Evolutionary conservation across 2,888 invertebrate species (phyloP), one percentile per base, ranked within the genome.

Genomic region (Timema cristinae): DNA sequence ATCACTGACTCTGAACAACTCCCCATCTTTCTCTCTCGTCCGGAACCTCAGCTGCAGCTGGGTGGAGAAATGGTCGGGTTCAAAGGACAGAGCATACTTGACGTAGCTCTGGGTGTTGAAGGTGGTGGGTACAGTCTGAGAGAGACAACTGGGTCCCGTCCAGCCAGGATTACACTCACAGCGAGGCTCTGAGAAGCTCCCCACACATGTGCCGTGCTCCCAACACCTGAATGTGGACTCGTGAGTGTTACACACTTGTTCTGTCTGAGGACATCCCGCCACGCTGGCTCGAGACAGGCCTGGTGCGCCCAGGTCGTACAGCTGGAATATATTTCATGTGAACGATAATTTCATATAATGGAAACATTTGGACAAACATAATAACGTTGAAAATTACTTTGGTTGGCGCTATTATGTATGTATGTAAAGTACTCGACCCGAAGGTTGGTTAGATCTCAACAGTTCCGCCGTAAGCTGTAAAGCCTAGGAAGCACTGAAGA

Each of bases 111-210:
- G 81, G 10, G 81, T 79, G 74, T 83, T 81, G 76, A 86, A 84
- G 75, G 85, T 85, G 6, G 82, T 79, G 13, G 81, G 80, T 63
- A 80, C 78, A 7, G 82, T 82, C 69, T 79, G 79, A n/a, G 77
- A 76, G 7, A 77, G 76, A 72, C 81, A 81, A 32, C 77, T 75
- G 10, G 78, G 78, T 10, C 86, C 86, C 50, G 81, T 81, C 81
- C 83, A 88, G 10, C 87, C 87, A 2, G 87, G 84, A 72, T 85
- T 82, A 77, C 88, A 88, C 48, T 83, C 81, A 79, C 88, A 88
- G 56, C 80, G 80, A 71, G 79, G 59, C 50, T 77, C 79, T 79
- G 79, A 74, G 82, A 80, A 13, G 83, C 84, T 51, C 82, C 82
- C 77, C 86, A 86, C 16, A 79, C 77, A 32, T 4, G 32, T 32